phyloP scores from a whole-genome alignment of 2,888 invertebrate genomes.

The Drosophila fulvimacula region DNA sequence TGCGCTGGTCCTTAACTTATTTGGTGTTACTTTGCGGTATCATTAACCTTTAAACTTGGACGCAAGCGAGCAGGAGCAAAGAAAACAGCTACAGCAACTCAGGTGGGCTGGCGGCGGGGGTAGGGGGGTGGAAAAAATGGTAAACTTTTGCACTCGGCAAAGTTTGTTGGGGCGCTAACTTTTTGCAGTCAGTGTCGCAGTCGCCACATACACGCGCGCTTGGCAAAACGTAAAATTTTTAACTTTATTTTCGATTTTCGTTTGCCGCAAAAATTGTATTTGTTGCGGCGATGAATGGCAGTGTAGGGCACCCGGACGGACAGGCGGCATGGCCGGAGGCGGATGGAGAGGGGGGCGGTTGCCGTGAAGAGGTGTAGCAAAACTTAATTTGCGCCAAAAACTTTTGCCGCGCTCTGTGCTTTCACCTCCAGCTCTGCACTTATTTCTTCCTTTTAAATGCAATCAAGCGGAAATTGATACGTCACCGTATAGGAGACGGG shows the following conservation, averaged over 20 bases:
- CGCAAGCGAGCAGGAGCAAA: conserved; percentile 18
- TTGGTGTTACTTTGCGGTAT: conserved; percentile 76
- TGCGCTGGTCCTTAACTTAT: conserved; percentile 65
- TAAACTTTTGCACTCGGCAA: conserved; percentile 74
- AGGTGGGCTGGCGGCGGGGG: too few relatives aligned
- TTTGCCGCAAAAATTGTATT: conserved; percentile 78
- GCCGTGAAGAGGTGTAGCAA: conserved; percentile 30
- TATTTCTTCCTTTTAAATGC: conserved; percentile 60
- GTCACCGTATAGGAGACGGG: conserved; percentile 53
- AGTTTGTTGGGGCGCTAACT: conserved; percentile 59
- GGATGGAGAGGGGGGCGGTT: background rate
- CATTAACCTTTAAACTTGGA: conserved; percentile 78
- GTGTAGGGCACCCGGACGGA: background rate
- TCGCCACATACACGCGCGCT: conserved; percentile 36
- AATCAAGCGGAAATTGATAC: conserved; percentile 80
- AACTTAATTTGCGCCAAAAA: conserved; percentile 75
- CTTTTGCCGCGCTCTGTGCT: conserved; percentile 52
- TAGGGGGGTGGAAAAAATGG: conserved; percentile 38
- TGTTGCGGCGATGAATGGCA: conserved; percentile 58
- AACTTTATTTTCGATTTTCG: conserved; percentile 79
- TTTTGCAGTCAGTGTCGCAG: conserved; percentile 62
- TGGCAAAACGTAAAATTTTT: conserved; percentile 69
- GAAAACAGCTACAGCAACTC: conserved; percentile 12
- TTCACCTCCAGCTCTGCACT: conserved; percentile 1
- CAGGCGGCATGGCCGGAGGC: background rate